These are phyloP conservation scores for Bemisia tabaci DNA, from an alignment of 1,140 invertebrate species.

Conservation along the genomic window DNA sequence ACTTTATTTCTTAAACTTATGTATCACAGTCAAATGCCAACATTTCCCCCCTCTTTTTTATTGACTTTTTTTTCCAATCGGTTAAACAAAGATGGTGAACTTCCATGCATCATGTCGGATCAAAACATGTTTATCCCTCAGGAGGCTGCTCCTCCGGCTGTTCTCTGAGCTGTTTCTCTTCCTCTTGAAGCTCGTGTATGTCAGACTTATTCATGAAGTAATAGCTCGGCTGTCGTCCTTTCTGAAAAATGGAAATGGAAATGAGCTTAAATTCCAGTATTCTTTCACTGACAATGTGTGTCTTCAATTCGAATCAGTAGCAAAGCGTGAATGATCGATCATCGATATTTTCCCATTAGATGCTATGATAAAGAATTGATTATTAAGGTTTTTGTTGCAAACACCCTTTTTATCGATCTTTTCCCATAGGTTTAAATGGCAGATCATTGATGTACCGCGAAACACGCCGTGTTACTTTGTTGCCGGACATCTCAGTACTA, in stretches of 20 bases:
- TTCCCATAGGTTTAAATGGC: no score
- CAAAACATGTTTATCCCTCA: no score
- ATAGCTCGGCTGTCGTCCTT: slow-evolving; percentile 76
- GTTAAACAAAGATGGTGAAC: no score
- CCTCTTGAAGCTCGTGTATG: slow-evolving; percentile 65
- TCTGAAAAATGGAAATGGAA: slow-evolving; percentile 31
- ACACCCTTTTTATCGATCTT: no score
- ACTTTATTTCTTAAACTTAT: not conserved
- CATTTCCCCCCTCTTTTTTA: no score
- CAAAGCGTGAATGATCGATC: no score
- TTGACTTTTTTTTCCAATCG: no score
- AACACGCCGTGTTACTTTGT: not conserved
- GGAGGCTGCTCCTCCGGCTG: not conserved
- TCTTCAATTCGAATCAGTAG: not conserved
- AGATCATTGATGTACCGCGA: no score
- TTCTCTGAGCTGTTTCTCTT: slow-evolving; percentile 42
- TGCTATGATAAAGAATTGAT: no score
- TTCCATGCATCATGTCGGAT: not conserved
- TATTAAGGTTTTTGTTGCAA: no score
- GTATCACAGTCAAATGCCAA: not conserved
- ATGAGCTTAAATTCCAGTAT: not conserved
- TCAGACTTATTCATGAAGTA: slow-evolving; percentile 86
- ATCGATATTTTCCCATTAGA: no score
- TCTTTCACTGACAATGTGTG: not conserved
- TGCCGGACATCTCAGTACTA: no score